Evolutionary conservation across 2,888 invertebrate genomes (phyloP).

Genomic region (Tachina fera): DNA sequence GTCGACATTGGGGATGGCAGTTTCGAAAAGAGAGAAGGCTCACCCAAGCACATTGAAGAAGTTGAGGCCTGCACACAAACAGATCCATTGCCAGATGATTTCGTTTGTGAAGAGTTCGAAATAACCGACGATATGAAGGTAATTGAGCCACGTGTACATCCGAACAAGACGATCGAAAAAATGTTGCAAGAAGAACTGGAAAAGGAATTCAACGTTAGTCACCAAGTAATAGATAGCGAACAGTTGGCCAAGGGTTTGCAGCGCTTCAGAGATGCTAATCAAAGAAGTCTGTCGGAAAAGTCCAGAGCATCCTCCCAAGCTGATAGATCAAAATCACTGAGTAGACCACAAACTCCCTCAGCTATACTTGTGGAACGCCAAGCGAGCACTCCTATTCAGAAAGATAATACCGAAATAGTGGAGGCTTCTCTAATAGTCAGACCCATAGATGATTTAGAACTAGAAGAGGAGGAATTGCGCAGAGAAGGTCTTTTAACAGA

Average conservation of each 20-base stretch:
- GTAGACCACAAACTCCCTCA: conserved; percentile 85
- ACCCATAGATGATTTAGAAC: conserved; percentile 85
- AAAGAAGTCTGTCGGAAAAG: conserved; percentile 85
- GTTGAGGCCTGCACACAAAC: conserved; percentile 93
- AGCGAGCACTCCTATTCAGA: conserved; percentile 85
- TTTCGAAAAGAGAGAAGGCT: conserved; percentile 75
- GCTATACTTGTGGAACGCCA: conserved; percentile 86
- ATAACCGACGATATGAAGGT: conserved; percentile 82
- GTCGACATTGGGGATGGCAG: conserved; percentile 76
- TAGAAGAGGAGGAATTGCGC: conserved; percentile 79
- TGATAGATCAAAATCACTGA: conserved; percentile 85
- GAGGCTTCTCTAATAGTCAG: conserved; percentile 88
- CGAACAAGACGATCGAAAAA: conserved; percentile 80
- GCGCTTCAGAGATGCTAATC: conserved; percentile 84
- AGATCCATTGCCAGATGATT: conserved; percentile 91
- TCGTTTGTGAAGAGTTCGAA: conserved; percentile 86
- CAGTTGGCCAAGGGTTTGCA: conserved; percentile 84
- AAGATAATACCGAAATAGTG: conserved; percentile 85
- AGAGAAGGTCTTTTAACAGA: conserved; percentile 79
- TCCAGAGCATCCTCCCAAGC: conserved; percentile 85
- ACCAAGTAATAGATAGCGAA: conserved; percentile 84
- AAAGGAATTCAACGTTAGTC: conserved; percentile 72
- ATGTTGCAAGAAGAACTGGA: conserved; percentile 80
- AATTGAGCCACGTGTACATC: conserved; percentile 79
- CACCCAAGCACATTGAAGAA: conserved; percentile 82